Evolutionary conservation across 2,888 invertebrate species (phyloP), one percentile per base, ranked within the genome.

Genomic region (Xestia xanthographa): DNA sequence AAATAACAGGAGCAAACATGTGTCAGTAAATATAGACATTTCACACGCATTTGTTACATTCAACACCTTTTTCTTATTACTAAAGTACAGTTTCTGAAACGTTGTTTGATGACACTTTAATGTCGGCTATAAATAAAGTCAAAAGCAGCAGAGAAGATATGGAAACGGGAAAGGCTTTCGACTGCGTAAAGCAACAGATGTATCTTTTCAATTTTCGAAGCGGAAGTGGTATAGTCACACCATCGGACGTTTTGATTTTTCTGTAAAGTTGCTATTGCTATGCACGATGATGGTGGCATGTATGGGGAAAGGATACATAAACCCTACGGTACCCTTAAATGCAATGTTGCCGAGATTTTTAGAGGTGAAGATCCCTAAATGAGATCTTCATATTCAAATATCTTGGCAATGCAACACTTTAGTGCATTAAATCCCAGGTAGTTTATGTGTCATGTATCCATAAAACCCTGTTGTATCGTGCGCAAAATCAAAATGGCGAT

Each of bases 1-100:
- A 71, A 75, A 81, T 67, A 65, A 81, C 53, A 45, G 50, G 29
- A 82, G 20, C 43, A 48, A 22, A 41, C 48, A 83, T 38, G 29
- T 68, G 43, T 53, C 14, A 12, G 38, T 58, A 29, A 58, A 68
- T 50, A 68, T 11, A 41, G 56, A 56, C 14, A 50, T 68, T 43
- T 76, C 56, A 58, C 43, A 65, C 9, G 14, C 20, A n/a, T 50
- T 50, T 58, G 56, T 22, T 45, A 45, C 56, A 71, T 78, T 69
- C 6, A 29, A 77, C 41, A 43, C 2, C 5, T 43, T 29, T 1
- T 75, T 58, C 34, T 66, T 50, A 6, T 66, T 45, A 9, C 3
- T 26, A n/a, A 73, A 50, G 11, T 65, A 66, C 17, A 56, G 41
- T 66, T 79, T 48, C 14, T n/a, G 53, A 62, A 41, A 20, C 1